Percentiles rank a stretch among this genome's conserved stretches.
Conservation (phyloP, 2,113 vertebrate species). For the Fukomys damarensis region DNA sequence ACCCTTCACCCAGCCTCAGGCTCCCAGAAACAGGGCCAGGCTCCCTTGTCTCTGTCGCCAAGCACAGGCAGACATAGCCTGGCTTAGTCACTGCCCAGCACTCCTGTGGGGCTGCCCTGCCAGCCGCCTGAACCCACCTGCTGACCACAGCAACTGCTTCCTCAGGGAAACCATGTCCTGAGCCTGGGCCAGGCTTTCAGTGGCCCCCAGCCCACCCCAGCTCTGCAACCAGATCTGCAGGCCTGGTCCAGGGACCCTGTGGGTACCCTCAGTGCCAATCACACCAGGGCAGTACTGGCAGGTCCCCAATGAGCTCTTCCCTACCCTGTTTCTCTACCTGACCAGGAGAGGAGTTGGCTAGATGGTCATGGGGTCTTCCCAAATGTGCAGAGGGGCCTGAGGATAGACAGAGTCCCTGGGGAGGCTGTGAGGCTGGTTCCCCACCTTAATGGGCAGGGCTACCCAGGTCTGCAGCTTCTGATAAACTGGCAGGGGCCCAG, state of each 20-base stretch:
- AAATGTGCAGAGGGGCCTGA: neutral
- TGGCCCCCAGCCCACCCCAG: slow-evolving; percentile 72
- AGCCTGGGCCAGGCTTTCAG: slow-evolving; percentile 73
- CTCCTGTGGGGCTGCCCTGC: neutral
- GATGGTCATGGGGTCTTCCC: neutral
- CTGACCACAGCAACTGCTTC: slow-evolving; percentile 73
- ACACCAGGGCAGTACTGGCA: neutral
- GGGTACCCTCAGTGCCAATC: neutral
- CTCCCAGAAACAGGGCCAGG: neutral
- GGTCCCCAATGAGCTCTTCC: neutral
- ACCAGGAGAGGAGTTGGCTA: no score
- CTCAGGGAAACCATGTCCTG: slow-evolving; percentile 76
- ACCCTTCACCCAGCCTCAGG: neutral
- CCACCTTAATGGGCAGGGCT: neutral
- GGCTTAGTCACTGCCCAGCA: neutral
- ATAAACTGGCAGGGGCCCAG: slow-evolving; percentile 5
- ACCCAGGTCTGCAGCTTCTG: neutral
- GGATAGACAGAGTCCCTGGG: neutral
- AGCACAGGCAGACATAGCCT: neutral
- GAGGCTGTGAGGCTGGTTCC: no score
- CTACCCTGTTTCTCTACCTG: slow-evolving; percentile 5
- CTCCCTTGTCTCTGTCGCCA: neutral
- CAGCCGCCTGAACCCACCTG: slow-evolving; percentile 74
- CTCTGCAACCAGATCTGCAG: slow-evolving; percentile 74
- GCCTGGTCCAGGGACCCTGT: slow-evolving; percentile 84